Evolutionary conservation across 2,888 invertebrate species (phyloP).

Genomic region (Hypomecis atomaria): DNA sequence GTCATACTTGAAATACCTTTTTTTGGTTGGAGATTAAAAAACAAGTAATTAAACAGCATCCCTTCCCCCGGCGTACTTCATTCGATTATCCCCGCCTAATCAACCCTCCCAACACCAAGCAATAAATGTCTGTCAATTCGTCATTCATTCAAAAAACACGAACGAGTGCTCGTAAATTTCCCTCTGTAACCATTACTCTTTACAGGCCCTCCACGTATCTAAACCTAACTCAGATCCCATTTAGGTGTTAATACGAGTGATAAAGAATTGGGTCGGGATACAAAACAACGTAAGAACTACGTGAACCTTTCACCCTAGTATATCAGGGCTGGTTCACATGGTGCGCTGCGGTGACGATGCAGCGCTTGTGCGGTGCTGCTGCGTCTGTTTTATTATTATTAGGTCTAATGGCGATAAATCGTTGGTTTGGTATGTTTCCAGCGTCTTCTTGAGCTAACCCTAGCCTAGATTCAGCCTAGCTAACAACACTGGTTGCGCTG

Average conservation of each 20-base stretch:
- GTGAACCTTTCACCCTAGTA: conserved; percentile 47
- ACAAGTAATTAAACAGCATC: too few relatives aligned
- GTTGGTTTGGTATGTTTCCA: too few relatives aligned
- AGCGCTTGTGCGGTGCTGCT: too few relatives aligned
- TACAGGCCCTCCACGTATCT: conserved; percentile 34
- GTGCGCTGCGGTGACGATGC: too few relatives aligned
- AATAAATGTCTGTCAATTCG: conserved; percentile 13
- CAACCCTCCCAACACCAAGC: background rate
- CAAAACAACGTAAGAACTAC: conserved; percentile 46
- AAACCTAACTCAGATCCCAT: conserved; percentile 44
- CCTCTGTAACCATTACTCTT: conserved; percentile 27
- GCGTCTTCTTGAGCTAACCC: too few relatives aligned
- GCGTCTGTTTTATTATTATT: too few relatives aligned
- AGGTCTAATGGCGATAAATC: too few relatives aligned
- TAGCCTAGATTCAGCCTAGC: too few relatives aligned
- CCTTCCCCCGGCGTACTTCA: background rate
- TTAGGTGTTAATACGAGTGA: conserved; percentile 46
- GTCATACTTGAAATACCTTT: too few relatives aligned
- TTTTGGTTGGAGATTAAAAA: too few relatives aligned
- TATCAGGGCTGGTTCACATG: conserved; percentile 23
- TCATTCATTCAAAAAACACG: conserved; percentile 15
- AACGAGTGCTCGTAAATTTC: conserved; percentile 27
- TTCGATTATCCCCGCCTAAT: conserved; percentile 2
- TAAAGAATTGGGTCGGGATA: conserved; percentile 44
- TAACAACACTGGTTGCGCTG: too few relatives aligned